Percentiles rank a stretch among this genome's conserved stretches.
phyloP scores from a whole-genome alignment of 2,888 invertebrate species.

The Aporophyla nigra region DNA sequence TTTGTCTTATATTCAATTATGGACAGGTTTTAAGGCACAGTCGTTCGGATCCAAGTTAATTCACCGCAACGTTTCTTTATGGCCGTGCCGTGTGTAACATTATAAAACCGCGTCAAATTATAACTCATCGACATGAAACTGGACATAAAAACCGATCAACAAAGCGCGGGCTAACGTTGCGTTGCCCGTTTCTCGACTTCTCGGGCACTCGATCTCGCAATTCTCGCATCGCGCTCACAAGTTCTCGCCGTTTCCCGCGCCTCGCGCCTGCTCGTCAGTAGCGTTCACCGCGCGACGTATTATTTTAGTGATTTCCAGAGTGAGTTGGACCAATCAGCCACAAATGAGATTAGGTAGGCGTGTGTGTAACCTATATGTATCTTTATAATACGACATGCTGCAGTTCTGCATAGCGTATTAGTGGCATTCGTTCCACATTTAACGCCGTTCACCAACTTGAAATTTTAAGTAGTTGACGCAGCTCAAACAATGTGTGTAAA shows the following conservation, averaged over 20 bases:
- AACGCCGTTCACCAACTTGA: constrained; percentile 56
- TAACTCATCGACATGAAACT: constrained; percentile 59
- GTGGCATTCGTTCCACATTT: constrained; percentile 61
- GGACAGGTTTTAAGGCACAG: constrained; percentile 31
- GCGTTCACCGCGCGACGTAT: constrained; percentile 35
- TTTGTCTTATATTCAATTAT: constrained; percentile 54
- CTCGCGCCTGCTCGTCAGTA: constrained; percentile 20
- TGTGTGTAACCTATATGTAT: constrained; percentile 49
- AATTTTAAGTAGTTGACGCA: constrained; percentile 49
- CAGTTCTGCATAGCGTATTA: constrained; percentile 56
- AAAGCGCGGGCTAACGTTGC: constrained; percentile 36
- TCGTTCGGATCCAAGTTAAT: constrained; percentile 45
- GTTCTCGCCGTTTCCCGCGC: constrained; percentile 39
- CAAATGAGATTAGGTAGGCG: constrained; percentile 65
- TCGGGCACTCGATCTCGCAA: constrained; percentile 39
- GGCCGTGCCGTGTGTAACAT: constrained; percentile 36
- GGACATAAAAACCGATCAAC: constrained; percentile 59
- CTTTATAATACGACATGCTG: constrained; percentile 57
- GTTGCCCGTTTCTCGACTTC: constrained; percentile 23
- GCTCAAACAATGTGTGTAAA: constrained; percentile 46
- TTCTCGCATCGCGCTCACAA: constrained; percentile 22
- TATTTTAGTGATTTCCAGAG: constrained; percentile 66
- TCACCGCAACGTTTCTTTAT: constrained; percentile 42
- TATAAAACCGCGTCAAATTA: constrained; percentile 62
- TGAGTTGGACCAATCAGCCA: constrained; percentile 64